Evolutionary conservation across 2,888 invertebrate species (phyloP).

Genomic region (Cantharis rufa): DNA sequence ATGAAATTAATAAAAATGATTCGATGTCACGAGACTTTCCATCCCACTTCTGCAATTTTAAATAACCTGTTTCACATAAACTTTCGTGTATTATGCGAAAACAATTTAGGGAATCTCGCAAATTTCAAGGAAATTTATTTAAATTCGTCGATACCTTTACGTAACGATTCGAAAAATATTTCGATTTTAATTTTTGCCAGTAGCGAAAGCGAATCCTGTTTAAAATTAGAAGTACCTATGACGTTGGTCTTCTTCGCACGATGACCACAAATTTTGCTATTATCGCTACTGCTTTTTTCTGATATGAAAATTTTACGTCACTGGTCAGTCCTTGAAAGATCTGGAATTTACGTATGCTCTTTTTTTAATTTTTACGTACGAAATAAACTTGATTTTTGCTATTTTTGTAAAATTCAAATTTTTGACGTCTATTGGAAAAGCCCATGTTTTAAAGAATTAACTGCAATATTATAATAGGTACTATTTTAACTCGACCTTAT

Average conservation of each 20-base stretch:
- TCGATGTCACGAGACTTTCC: neutral
- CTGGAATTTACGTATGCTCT: neutral
- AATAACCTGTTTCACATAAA: neutral
- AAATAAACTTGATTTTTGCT: neutral
- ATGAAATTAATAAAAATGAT: neutral
- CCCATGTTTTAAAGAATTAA: neutral
- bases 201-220: neutral
- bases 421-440: neutral
- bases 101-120: neutral
- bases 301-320: neutral
- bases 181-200: neutral
- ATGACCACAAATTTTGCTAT: neutral
- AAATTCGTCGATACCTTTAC: neutral
- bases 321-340: neutral
- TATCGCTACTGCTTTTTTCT: neutral
- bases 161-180: neutral
- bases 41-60: neutral
- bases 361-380: neutral
- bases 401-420: neutral
- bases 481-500: neutral
- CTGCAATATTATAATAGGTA: neutral
- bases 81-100: neutral
- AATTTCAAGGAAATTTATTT: neutral
- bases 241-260: neutral
- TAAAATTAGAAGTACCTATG: neutral